phyloP scores from a whole-genome alignment of 2,888 invertebrate species.

The Cerastis rubricosa region DNA sequence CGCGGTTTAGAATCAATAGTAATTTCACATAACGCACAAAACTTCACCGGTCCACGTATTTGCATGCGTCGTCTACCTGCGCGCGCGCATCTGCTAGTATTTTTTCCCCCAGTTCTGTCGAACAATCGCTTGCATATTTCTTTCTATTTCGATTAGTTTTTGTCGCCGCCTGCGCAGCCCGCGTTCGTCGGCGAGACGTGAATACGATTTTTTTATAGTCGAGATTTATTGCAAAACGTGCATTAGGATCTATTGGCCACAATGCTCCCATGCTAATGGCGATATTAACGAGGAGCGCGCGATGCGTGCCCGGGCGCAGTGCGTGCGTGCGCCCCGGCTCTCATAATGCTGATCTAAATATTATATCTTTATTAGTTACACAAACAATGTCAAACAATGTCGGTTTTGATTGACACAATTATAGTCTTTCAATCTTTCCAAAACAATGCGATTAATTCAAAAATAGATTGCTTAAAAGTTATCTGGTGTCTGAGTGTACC shows the following conservation, averaged over 20 bases:
- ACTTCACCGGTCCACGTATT: conserved; percentile 60
- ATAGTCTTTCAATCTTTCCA: neutral
- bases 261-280: conserved; percentile 57
- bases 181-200: conserved; percentile 69
- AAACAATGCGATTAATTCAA: neutral
- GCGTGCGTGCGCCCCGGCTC: neutral
- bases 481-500: neutral
- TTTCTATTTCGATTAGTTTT: conserved; percentile 76
- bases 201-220: conserved; percentile 74
- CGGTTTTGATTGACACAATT: neutral
- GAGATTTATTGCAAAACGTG: conserved; percentile 79
- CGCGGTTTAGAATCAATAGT: conserved; percentile 11
- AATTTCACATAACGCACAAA: conserved; percentile 26
- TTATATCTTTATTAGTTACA: conserved; percentile 5
- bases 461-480: neutral
- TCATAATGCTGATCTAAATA: conserved; percentile 2
- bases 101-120: conserved; percentile 72
- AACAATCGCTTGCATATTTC: conserved; percentile 81
- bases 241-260: conserved; percentile 57
- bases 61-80: conserved; percentile 82
- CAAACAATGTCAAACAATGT: neutral
- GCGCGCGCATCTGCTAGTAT: conserved; percentile 73
- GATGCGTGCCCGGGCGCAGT: conserved; percentile 20
- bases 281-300: conserved; percentile 26
- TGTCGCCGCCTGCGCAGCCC: conserved; percentile 51